phyloP scores from a whole-genome alignment of 1,140 invertebrate species.

The Drosophila serrata region DNA sequence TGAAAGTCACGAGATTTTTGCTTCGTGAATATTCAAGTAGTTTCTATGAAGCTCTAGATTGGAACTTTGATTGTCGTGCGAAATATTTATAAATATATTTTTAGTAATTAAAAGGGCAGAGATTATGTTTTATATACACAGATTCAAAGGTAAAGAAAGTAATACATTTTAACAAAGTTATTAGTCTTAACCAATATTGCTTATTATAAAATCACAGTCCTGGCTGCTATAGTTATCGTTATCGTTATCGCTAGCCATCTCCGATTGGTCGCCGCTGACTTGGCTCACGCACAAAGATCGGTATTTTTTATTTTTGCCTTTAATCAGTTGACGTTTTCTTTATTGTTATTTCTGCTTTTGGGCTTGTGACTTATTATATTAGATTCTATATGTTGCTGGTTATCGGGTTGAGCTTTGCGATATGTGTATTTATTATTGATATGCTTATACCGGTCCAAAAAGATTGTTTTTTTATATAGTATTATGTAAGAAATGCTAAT shows the following conservation, averaged over 20 bases:
- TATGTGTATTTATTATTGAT: constrained; percentile 34
- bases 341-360: constrained; percentile 4
- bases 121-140: too few species aligned
- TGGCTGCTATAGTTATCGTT: constrained; percentile 27
- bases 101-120: neutral
- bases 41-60: constrained; percentile 13
- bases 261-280: constrained; percentile 29
- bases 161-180: too few species aligned
- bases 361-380: constrained; percentile 43
- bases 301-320: constrained; percentile 31
- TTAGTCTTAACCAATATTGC: too few species aligned
- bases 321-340: constrained; percentile 36
- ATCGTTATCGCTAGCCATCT: constrained; percentile 38
- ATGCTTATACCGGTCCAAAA: constrained; percentile 8
- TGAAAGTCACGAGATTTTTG: constrained; percentile 45
- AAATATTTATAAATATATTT: neutral
- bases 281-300: constrained; percentile 50
- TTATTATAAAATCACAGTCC: constrained; percentile 44
- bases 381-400: constrained; percentile 33
- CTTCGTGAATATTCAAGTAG: constrained; percentile 3
- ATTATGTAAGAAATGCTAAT: neutral
- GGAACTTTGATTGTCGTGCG: neutral
- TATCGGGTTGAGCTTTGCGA: constrained; percentile 30
- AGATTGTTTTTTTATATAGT: constrained; percentile 2
- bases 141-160: too few species aligned